Evolutionary conservation across 2,888 invertebrate species (phyloP).

Genomic region (Caenorhabditis sulstoni): DNA sequence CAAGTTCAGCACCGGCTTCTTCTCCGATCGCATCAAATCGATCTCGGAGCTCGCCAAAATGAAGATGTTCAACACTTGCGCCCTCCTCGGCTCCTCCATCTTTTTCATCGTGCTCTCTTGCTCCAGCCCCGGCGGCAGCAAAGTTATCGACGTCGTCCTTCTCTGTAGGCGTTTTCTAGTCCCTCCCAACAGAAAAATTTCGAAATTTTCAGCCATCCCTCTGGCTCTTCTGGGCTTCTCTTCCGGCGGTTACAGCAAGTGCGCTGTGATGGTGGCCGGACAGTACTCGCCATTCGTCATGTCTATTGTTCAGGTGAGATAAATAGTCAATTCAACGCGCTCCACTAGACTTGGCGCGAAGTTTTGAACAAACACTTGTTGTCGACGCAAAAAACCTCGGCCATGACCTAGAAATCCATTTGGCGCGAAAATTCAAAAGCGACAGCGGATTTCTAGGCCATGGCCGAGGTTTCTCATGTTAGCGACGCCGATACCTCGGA

Average conservation of each 20-base stretch:
- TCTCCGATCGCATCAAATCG: constrained; percentile 67
- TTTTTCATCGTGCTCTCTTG: constrained; percentile 67
- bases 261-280: constrained; percentile 70
- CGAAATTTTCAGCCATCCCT: constrained; percentile 63
- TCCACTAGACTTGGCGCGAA: no score
- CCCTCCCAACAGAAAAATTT: no score
- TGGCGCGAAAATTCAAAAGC: no score
- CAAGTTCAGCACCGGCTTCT: constrained; percentile 67
- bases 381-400: no score
- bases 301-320: constrained; percentile 70
- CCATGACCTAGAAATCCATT: no score
- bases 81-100: constrained; percentile 72
- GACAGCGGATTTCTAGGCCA: no score
- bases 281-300: constrained; percentile 73
- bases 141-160: constrained; percentile 60
- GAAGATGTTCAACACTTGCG: constrained; percentile 73
- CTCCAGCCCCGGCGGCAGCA: constrained; percentile 57
- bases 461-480: no score
- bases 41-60: constrained; percentile 67
- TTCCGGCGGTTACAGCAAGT: constrained; percentile 72
- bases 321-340: background rate
- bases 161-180: constrained; percentile 46
- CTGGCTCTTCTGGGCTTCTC: constrained; percentile 73
- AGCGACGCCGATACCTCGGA: no score
- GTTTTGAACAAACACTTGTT: no score